Evolutionary conservation across 2,113 vertebrate species (phyloP).

Genomic region (Lucifuga dentata): DNA sequence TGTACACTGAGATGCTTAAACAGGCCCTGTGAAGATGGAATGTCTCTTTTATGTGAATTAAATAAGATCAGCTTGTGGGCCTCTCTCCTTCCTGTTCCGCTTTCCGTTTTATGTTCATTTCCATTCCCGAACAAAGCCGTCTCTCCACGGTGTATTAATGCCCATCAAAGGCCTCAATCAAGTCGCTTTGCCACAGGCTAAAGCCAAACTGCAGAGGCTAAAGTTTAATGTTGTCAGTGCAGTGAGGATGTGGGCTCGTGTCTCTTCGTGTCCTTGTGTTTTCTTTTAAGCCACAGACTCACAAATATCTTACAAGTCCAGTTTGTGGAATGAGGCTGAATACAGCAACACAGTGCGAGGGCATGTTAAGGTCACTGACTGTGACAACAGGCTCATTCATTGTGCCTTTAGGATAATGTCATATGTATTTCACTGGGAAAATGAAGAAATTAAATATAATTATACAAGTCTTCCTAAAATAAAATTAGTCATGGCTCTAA

Average conservation of each 20-base stretch:
- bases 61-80: slow-evolving; percentile 74
- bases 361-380: slow-evolving; percentile 59
- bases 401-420: slow-evolving; percentile 64
- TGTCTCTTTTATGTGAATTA: slow-evolving; percentile 73
- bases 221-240: slow-evolving; percentile 65
- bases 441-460: slow-evolving; percentile 68
- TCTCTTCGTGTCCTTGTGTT: slow-evolving; percentile 67
- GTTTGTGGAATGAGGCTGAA: slow-evolving; percentile 49
- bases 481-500: slow-evolving; percentile 57
- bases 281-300: slow-evolving; percentile 59
- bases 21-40: slow-evolving; percentile 54
- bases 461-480: slow-evolving; percentile 68
- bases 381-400: slow-evolving; percentile 70
- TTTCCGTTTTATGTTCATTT: slow-evolving; percentile 69
- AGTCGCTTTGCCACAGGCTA: slow-evolving; percentile 74
- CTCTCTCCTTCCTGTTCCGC: slow-evolving; percentile 71
- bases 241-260: slow-evolving; percentile 67
- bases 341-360: slow-evolving; percentile 30
- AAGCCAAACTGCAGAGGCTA: slow-evolving; percentile 61
- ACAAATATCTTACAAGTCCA: slow-evolving; percentile 60
- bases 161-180: slow-evolving; percentile 79
- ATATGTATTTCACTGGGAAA: slow-evolving; percentile 50
- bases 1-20: slow-evolving; percentile 45
- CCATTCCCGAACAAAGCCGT: slow-evolving; percentile 72
- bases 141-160: slow-evolving; percentile 76